Base-by-base conservation (phyloP, 2,113 vertebrate genomes). In the Pagrus major region DNA sequence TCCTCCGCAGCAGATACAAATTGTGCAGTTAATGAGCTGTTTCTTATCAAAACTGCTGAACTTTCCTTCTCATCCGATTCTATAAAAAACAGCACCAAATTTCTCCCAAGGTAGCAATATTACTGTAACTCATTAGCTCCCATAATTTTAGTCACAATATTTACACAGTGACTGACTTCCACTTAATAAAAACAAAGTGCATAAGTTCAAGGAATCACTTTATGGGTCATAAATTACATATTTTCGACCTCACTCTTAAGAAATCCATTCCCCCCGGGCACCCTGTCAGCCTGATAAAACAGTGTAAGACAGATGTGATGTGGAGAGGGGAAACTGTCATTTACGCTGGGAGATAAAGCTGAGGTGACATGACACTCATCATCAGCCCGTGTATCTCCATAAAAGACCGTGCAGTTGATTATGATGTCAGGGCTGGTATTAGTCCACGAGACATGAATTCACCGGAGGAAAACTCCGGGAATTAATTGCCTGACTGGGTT, bases 401-500 rank as follows among this genome's bases (percentile, higher is more conserved):
- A 71, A 64, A 66, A 66, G 42, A 63, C 42, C 72, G 4, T 23
- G 37, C 35, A 58, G 59, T 25, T 60, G 49, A 63, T 64, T 74
- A 7, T 73, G 52, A 78, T 61, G 60, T 80, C 67, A 60, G 61
- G 42, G 60, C 51, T 59, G 29, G 61, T 74, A 1, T 66, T 44
- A 39, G 67, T 59, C 49, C 64, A 80, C 10, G 23, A 78, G 60
- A 76, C 66, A 67, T 72, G 41, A 52, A 78, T 83, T 81, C 41
- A 68, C 65, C 2, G 12, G 18, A 33, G 42, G 37, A 23, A 58
- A 81, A 83, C 73, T 61, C 2, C 46, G 54, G 63, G 23, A 79
- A 91, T 85, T 60, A 63, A 92, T 86, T 81, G 59, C 54, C 47
- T 80, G 67, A 76, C 71, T 37, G 60, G 81, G 80, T 87, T 90